Base-by-base conservation (phyloP, 2,113 vertebrate genomes). In the Thunnus maccoyii region DNA sequence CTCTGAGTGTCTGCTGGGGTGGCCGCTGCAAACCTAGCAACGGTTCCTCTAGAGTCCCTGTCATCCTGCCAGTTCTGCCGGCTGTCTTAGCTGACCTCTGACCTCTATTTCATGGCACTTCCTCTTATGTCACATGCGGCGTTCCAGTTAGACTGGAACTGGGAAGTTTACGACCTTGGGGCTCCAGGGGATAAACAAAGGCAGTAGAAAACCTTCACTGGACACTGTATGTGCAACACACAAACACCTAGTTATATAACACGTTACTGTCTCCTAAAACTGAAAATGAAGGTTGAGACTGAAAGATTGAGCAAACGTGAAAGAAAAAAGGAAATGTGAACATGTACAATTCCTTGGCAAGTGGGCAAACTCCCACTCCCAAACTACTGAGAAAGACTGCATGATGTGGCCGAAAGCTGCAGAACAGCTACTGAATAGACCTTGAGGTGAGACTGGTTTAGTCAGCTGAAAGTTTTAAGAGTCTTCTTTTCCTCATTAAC, bases 71-170 rank as follows among this genome's bases (percentile, higher is more conserved):
- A 58, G 67, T 55, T 74, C 65, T 58, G 41, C 66, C 5, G 63
- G 63, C 51, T 81, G 51, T 70, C 55, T 36, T 3, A 52, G 51
- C 22, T 88, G 83, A 90, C 85, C 86, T 67, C 63, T 74, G 81
- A 88, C 84, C 82, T 65, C 54, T 55, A 54, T 58, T 75, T 82
- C 51, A 66, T 7, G 55, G 32, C 71, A 66, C 60, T 81, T 92
- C 87, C 87, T 83, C 74, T 60, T 27, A 7, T 75, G 74, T 86
- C 68, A 89, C 86, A 71, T 52, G 67, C 10, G 2, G 63, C 12
- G 3, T 57, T 80, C 27, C 22, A 66, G 75, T 62, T 14, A 76
- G 80, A 87, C 65, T 61, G 69, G 62, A 82, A 80, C 8, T 47
- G 73, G 77, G 55, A 78, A 47, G 46, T 85, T 84, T 72, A 63